Evolutionary conservation across 1,140 invertebrate species (phyloP).

Genomic region (Eubasilissa regina): DNA sequence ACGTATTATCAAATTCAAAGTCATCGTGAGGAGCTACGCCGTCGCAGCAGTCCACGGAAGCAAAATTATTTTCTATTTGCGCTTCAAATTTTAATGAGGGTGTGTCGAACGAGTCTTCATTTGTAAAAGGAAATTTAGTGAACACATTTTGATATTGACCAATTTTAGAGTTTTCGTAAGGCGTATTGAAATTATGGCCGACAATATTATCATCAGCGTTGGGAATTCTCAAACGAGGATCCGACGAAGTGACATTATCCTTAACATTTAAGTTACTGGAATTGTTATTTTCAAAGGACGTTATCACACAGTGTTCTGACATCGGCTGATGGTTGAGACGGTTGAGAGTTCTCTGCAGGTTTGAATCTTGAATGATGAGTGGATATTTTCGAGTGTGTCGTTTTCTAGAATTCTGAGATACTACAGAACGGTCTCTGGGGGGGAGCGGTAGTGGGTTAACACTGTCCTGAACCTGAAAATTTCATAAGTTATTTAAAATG

Average conservation of each 20-base stretch:
- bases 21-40: slow-evolving; percentile 27
- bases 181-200: not conserved
- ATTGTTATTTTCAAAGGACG: not conserved
- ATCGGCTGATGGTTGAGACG: slow-evolving; percentile 17
- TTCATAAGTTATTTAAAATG: no score
- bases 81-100: slow-evolving; percentile 56
- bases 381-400: slow-evolving; percentile 91
- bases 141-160: slow-evolving; percentile 49
- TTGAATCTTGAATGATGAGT: slow-evolving; percentile 83
- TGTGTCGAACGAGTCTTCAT: slow-evolving; percentile 53
- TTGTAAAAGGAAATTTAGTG: slow-evolving; percentile 6
- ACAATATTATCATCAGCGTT: not conserved
- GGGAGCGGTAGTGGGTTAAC: slow-evolving; percentile 87
- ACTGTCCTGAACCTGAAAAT: slow-evolving; percentile 65
- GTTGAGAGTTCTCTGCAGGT: slow-evolving; percentile 41
- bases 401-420: slow-evolving; percentile 76
- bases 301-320: not conserved
- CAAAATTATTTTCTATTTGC: slow-evolving; percentile 54
- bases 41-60: slow-evolving; percentile 50
- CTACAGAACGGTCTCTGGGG: slow-evolving; percentile 83
- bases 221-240: not conserved
- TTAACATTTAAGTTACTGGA: not conserved
- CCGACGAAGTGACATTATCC: not conserved
- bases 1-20: slow-evolving; percentile 28
- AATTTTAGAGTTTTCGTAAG: slow-evolving; percentile 4